Evolutionary conservation across 53 echinoderm and acorn worm genomes (phyloP), one percentile per base, ranked within the genome.

Genomic region (Echinometra lucunter): DNA sequence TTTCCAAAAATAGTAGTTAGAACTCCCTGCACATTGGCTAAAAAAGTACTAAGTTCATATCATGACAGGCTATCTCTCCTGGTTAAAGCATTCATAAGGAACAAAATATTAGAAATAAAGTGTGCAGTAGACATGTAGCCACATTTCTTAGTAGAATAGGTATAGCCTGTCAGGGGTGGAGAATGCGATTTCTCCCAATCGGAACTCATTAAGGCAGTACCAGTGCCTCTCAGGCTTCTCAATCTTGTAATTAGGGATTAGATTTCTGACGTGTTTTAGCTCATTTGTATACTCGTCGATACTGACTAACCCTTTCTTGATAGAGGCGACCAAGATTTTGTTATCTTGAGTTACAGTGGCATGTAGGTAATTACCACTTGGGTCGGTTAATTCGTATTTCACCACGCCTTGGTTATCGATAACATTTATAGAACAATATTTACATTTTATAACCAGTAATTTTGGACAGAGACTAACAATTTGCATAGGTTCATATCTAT

Each of bases 141-240:
- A n/a, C n/a, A n/a, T n/a, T n/a, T n/a, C n/a, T 70, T 34, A 34
- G 83, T 83, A 10, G 21, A 83, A 83, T 44, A 83, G 44, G 27
- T 83, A 83, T 1, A 83, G 44, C 44, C 83, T 83, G 8, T 83
- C 83, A 83, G 45, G 44, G 16, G 83, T 83, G 4, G 23, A 83
- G 47, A 83, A 83, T n/a, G 83, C 83, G 47, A 83, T 40, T 45
- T 83, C 83, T 83, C 83, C 83, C 7, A 25, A 45, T n/a, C 27
- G 25, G 44, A 23, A 83, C 45, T 83, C 18, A 7, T 83, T 44
- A 7, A 83, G 83, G 10, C 21, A 44, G 44, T 83, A 83, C 83
- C 83, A 83, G 21, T 44, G 23, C 23, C 83, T 44, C 83, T 83
- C 25, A 4, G 83, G 83, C 27, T 45, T 83, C 45, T 83, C 44